Evolutionary conservation across 1,140 invertebrate species (phyloP).

Genomic region (Triops cancriformis): DNA sequence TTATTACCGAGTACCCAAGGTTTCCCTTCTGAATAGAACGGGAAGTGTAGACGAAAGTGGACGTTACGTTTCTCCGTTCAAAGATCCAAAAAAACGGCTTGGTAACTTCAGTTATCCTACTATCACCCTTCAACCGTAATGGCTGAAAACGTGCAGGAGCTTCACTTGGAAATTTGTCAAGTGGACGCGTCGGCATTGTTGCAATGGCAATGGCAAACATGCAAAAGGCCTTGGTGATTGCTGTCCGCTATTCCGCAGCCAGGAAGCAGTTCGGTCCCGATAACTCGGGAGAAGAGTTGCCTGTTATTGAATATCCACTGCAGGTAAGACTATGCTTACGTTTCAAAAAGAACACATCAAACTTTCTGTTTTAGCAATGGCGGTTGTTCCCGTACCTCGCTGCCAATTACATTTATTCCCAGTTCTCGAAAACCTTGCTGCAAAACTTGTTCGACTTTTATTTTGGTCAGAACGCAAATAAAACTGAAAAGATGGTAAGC

Average conservation of each 20-base stretch:
- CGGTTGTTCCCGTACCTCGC: conserved; percentile 81
- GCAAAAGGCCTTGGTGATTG: conserved; percentile 66
- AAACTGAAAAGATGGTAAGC: conserved; percentile 27
- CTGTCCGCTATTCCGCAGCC: conserved; percentile 79
- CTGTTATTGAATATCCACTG: conserved; percentile 84
- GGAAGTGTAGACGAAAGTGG: conserved; percentile 79
- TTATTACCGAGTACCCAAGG: conserved; percentile 72
- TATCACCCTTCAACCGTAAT: not conserved
- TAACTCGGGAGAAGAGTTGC: conserved; percentile 50
- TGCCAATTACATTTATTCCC: conserved; percentile 63
- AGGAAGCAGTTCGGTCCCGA: conserved; percentile 79
- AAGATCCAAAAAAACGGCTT: conserved; percentile 65
- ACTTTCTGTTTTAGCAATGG: conserved; percentile 64
- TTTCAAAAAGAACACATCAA: too few species aligned
- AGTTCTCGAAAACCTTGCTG: conserved; percentile 56
- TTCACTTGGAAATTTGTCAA: conserved; percentile 74
- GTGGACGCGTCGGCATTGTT: conserved; percentile 65
- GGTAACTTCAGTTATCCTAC: conserved; percentile 38
- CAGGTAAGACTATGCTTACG: conserved; percentile 44
- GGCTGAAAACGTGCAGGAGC: conserved; percentile 44
- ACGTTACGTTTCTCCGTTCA: conserved; percentile 64
- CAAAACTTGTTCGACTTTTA: conserved; percentile 47
- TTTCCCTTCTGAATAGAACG: conserved; percentile 72
- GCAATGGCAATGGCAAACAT: conserved; percentile 61
- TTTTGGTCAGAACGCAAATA: conserved; percentile 35